phyloP scores from a whole-genome alignment of 2,113 vertebrate species.

The Mesocricetus auratus region DNA sequence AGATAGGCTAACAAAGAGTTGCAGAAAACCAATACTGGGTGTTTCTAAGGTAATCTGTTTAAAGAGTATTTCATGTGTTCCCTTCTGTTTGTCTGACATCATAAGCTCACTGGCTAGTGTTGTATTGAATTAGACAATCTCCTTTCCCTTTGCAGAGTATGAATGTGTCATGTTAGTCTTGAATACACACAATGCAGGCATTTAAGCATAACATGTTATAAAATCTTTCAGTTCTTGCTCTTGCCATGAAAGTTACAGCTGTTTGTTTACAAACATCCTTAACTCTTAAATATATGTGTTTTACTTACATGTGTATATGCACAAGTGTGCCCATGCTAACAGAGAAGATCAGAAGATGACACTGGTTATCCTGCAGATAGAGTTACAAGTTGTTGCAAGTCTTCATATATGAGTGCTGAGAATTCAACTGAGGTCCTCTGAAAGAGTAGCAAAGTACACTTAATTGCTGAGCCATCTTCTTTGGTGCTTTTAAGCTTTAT shows the following conservation, averaged over 20 bases:
- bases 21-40: neutral
- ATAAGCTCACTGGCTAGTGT: neutral
- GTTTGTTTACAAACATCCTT: slow-evolving; percentile 32
- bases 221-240: neutral
- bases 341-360: neutral
- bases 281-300: neutral
- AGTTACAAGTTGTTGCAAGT: neutral
- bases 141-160: neutral
- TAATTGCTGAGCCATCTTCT: neutral
- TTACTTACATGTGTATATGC: neutral
- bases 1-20: neutral
- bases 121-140: neutral
- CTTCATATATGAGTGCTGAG: neutral
- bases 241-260: neutral
- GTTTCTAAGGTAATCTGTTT: slow-evolving; percentile 19
- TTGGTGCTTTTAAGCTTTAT: neutral
- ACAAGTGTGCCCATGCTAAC: neutral
- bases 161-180: neutral
- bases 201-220: neutral
- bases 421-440: neutral
- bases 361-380: too few species aligned
- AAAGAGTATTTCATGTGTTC: neutral
- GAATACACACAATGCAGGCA: neutral
- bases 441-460: neutral
- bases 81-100: neutral